phyloP scores from a whole-genome alignment of 2,113 vertebrate genomes.

The Crypturellus undulatus region DNA sequence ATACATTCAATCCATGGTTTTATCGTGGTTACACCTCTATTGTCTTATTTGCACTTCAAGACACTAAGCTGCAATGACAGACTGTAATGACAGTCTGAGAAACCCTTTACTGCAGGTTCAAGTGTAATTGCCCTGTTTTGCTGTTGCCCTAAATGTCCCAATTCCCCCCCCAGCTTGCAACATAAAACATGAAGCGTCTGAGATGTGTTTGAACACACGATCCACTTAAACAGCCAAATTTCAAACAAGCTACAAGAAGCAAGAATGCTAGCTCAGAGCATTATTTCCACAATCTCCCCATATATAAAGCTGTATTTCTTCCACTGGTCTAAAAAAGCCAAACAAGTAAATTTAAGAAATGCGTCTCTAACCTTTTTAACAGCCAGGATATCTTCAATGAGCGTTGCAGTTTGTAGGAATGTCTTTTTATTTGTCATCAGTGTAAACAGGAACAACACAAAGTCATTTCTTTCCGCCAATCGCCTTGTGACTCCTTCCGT shows the following conservation, averaged over 20 bases:
- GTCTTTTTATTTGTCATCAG: slow-evolving; percentile 97
- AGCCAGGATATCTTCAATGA: slow-evolving; percentile 95
- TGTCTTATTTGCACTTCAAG: neutral
- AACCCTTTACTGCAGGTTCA: neutral
- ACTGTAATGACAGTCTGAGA: neutral
- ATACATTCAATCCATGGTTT: neutral
- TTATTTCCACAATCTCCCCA: neutral
- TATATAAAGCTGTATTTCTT: neutral
- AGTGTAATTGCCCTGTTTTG: neutral
- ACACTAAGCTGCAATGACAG: neutral
- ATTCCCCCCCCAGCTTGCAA: neutral
- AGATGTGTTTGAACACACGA: neutral
- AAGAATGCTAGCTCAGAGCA: neutral
- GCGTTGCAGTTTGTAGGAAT: slow-evolving; percentile 94
- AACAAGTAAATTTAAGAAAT: neutral
- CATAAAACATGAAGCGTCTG: neutral
- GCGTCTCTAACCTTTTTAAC: slow-evolving; percentile 90
- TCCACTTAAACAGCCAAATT: neutral
- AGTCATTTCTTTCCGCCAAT: slow-evolving; percentile 92
- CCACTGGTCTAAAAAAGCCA: neutral
- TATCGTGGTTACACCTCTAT: neutral
- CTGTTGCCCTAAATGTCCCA: neutral
- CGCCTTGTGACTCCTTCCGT: slow-evolving; percentile 92
- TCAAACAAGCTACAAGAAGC: neutral
- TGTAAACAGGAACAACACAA: slow-evolving; percentile 94